Evolutionary conservation across 2,113 vertebrate genomes (phyloP).

Genomic region (Colius striatus): DNA sequence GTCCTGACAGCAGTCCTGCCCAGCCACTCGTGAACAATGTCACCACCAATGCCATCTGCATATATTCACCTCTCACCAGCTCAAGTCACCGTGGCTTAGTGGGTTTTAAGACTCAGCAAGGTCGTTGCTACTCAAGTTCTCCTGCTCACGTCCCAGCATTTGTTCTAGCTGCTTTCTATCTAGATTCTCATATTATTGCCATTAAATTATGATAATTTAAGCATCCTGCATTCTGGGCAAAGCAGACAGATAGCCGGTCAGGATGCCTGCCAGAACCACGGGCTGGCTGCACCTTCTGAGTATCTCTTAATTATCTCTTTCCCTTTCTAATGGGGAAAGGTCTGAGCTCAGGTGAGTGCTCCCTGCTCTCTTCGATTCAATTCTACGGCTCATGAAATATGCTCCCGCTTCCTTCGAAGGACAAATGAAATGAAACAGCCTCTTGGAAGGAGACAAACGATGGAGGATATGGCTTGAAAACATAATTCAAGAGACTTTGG

Average conservation of each 20-base stretch:
- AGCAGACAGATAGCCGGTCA: constrained; percentile 29
- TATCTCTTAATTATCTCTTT: constrained; percentile 71
- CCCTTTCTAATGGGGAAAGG: constrained; percentile 61
- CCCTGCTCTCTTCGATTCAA: constrained; percentile 36
- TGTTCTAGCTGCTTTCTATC: constrained; percentile 16
- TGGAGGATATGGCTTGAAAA: not conserved
- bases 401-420: constrained; percentile 8
- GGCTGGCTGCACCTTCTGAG: constrained; percentile 29
- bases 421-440: constrained; percentile 55
- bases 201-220: constrained; percentile 58
- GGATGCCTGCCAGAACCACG: constrained; percentile 27
- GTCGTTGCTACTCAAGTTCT: not conserved
- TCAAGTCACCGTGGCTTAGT: not conserved
- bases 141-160: not conserved
- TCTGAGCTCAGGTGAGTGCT: constrained; percentile 61
- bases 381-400: constrained; percentile 50
- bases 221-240: constrained; percentile 6
- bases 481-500: not conserved
- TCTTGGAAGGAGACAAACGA: constrained; percentile 42
- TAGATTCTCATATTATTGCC: not conserved
- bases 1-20: not conserved
- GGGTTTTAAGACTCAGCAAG: not conserved
- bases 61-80: constrained; percentile 6
- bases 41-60: constrained; percentile 20
- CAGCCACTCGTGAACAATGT: constrained; percentile 16